These are phyloP conservation scores for Liolophura sinensis DNA, from an alignment of 1,140 invertebrate species.

Conservation along the genomic window DNA sequence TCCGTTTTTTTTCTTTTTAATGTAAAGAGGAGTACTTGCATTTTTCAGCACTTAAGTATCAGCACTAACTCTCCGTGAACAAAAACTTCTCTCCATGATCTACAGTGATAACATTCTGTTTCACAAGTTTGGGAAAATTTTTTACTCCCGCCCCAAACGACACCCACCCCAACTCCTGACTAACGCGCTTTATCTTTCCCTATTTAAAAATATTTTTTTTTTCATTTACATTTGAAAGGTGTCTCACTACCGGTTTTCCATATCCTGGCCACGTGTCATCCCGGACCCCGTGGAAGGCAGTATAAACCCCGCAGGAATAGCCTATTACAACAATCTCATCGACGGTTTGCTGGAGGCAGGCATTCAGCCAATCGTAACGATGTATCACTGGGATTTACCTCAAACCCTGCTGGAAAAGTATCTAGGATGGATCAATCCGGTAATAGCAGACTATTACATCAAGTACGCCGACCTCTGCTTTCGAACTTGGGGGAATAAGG, in stretches of 20 bases:
- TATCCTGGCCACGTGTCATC: constrained; percentile 71
- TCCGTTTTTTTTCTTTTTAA: too few relatives aligned
- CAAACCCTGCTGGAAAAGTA: constrained; percentile 38
- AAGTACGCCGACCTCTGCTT: constrained; percentile 49
- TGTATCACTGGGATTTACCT: constrained; percentile 57
- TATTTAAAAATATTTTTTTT: too few relatives aligned
- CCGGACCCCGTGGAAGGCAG: constrained; percentile 63
- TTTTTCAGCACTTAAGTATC: too few relatives aligned
- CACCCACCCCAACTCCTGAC: too few relatives aligned
- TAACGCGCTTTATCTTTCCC: too few relatives aligned
- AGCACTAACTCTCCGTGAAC: too few relatives aligned
- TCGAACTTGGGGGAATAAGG: constrained; percentile 40
- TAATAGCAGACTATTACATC: constrained; percentile 60
- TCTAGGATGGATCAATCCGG: constrained; percentile 60
- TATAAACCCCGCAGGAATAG: constrained; percentile 67
- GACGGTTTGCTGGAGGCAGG: constrained; percentile 64
- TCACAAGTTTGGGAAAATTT: too few relatives aligned
- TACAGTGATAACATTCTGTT: too few relatives aligned
- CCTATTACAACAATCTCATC: constrained; percentile 70
- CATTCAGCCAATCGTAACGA: constrained; percentile 67
- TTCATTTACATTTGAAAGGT: constrained; percentile 10
- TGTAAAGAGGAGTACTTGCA: too few relatives aligned
- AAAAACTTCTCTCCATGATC: too few relatives aligned
- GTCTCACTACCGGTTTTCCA: constrained; percentile 69
- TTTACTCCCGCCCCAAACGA: too few relatives aligned